Conservation (phyloP, 2,797 vertebrate species). For the Microchirus variegatus region DNA sequence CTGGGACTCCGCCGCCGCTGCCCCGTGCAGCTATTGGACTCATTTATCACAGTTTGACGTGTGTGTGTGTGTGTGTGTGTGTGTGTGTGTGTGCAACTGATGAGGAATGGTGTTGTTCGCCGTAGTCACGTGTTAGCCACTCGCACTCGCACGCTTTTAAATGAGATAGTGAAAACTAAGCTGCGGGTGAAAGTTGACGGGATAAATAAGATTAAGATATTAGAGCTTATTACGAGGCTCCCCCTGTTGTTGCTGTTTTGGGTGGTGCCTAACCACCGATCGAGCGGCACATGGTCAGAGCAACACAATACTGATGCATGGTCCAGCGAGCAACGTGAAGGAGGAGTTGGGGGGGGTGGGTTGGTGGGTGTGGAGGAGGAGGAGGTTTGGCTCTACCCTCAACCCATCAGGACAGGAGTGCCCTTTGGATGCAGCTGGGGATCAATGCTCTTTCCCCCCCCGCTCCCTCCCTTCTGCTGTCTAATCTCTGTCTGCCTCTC, state of each 20-base stretch:
- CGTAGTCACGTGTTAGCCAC: conserved; percentile 21
- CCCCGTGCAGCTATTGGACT: conserved; percentile 34
- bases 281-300: conserved; percentile 63
- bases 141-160: not conserved
- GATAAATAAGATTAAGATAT: not conserved
- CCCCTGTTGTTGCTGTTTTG: conserved; percentile 48
- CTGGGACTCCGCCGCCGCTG: conserved; percentile 38
- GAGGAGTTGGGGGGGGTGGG: conserved; percentile 14
- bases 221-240: conserved; percentile 13
- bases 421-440: conserved; percentile 52
- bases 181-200: not conserved
- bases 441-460: conserved; percentile 77
- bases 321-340: conserved; percentile 35
- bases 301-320: conserved; percentile 60
- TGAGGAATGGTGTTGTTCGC: conserved; percentile 33
- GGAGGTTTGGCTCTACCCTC: conserved; percentile 26
- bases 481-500: conserved; percentile 55
- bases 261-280: conserved; percentile 57
- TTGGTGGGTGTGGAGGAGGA: no score
- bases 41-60: conserved; percentile 58
- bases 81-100: conserved; percentile 41
- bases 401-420: conserved; percentile 40
- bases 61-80: conserved; percentile 38
- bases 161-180: conserved; percentile 1
- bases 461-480: no score